Conservation (phyloP, 2,113 vertebrate genomes). For the Zapornia atra region DNA sequence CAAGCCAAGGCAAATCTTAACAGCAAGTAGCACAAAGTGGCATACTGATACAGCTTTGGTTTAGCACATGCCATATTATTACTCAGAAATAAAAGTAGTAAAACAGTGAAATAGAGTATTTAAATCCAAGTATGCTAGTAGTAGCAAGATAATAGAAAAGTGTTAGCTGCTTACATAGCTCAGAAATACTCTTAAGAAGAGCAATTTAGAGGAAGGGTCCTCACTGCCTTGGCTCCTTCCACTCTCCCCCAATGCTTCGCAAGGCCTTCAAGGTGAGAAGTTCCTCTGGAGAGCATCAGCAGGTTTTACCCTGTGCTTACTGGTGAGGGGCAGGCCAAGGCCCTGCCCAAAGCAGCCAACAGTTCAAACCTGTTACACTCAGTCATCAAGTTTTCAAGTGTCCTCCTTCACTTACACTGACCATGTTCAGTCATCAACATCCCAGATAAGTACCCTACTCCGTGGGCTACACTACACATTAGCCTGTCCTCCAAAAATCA, state of each 20-base stretch:
- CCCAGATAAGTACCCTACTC: not conserved
- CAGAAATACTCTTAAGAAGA: not conserved
- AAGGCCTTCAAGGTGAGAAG: not conserved
- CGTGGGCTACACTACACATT: not conserved
- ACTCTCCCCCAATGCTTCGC: not conserved
- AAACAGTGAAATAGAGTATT: not conserved
- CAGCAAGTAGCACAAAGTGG: not conserved
- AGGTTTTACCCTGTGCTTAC: not conserved
- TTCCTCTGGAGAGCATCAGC: not conserved
- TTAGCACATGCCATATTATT: not conserved
- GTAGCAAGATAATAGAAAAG: not conserved
- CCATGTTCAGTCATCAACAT: not conserved
- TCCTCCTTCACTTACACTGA: not conserved
- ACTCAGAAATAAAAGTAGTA: not conserved
- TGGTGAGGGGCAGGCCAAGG: not conserved
- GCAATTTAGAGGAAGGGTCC: not conserved
- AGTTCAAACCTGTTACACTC: not conserved
- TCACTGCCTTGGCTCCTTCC: not conserved
- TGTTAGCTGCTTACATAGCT: not conserved
- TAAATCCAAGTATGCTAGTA: not conserved
- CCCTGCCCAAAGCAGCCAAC: not conserved
- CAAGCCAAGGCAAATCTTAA: not conserved
- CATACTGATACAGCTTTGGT: not conserved
- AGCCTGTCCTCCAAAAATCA: not conserved
- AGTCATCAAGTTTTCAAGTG: not conserved